Percentiles rank a stretch among this genome's conserved stretches.
Conservation (phyloP, 2,113 vertebrate genomes). For the Dasyprocta punctata region DNA sequence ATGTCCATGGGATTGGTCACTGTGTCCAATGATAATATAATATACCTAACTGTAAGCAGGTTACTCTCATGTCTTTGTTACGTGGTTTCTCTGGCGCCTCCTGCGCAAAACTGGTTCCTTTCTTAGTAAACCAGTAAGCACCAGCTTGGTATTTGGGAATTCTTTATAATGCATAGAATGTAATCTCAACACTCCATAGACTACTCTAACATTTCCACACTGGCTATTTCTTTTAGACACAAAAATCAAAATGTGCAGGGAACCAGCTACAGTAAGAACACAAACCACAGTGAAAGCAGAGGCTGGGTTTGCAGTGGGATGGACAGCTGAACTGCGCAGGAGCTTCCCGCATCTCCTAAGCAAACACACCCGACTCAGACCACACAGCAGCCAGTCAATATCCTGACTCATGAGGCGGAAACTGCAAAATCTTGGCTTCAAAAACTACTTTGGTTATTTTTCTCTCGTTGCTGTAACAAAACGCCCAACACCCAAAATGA, state of each 20-base stretch:
- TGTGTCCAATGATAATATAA: not conserved
- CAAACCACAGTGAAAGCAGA: not conserved
- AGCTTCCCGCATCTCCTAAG: not conserved
- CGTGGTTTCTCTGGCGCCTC: not conserved
- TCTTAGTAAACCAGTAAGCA: not conserved
- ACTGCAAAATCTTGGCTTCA: conserved; percentile 29
- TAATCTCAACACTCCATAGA: not conserved
- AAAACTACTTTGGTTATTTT: not conserved
- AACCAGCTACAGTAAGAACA: not conserved
- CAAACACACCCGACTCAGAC: not conserved
- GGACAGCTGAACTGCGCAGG: not conserved
- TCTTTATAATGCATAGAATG: not conserved
- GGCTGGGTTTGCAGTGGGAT: not conserved
- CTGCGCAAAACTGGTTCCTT: not conserved
- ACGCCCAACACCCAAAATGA: no score
- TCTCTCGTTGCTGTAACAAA: no score
- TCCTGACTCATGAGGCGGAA: not conserved
- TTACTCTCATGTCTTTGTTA: not conserved
- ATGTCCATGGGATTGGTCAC: no score
- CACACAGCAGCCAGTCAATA: not conserved
- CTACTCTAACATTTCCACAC: not conserved
- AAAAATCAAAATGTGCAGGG: not conserved
- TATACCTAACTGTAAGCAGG: not conserved
- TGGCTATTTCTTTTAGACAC: not conserved
- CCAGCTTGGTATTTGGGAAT: not conserved